Conservation (phyloP, 2,113 vertebrate genomes). For the Pluvianellus socialis region DNA sequence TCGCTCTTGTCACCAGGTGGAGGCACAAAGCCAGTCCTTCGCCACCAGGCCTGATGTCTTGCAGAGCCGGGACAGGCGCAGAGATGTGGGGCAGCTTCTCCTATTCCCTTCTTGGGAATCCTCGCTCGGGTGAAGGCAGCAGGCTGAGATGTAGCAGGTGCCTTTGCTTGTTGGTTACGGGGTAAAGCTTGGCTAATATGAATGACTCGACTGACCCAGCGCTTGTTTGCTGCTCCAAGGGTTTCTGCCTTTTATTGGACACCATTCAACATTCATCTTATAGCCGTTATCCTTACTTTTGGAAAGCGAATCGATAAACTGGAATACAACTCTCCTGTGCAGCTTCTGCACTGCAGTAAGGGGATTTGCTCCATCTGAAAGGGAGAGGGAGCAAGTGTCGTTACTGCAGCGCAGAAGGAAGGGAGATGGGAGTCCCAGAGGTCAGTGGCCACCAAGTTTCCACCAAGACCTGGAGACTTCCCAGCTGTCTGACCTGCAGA, state of each 20-base stretch:
- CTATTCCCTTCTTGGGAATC: accelerated
- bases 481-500: not conserved
- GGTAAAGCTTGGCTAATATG: not conserved
- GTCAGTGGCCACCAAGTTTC: accelerated
- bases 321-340: not conserved
- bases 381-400: not conserved
- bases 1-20: constrained; percentile 28
- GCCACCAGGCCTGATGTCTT: not conserved
- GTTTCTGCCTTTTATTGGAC: not conserved
- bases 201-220: not conserved
- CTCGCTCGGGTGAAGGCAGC: not conserved
- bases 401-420: not conserved
- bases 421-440: not conserved
- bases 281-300: accelerated
- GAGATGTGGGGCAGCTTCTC: not conserved
- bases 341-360: not conserved
- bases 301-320: not conserved
- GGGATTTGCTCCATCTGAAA: not conserved
- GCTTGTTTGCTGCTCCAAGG: not conserved
- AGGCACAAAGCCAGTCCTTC: not conserved
- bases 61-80: not conserved
- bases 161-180: not conserved
- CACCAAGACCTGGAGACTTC: not conserved
- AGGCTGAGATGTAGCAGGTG: not conserved
- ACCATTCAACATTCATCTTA: not conserved